These are phyloP conservation scores for Mareca penelope DNA, from an alignment of 2,797 vertebrate genomes.

Conservation along the genomic window DNA sequence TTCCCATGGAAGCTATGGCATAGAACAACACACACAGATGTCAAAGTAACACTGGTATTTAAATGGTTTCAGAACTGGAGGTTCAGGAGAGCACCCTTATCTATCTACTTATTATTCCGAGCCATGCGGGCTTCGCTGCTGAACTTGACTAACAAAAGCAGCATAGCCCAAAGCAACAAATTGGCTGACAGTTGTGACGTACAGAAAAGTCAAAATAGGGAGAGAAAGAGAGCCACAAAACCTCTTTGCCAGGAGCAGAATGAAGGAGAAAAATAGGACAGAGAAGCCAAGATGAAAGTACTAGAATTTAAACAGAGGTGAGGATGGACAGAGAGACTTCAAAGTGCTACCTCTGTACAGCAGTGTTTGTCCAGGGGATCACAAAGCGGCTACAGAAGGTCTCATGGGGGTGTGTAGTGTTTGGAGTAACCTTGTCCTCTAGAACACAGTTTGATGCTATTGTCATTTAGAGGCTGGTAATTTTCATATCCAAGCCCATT, in stretches of 20 bases:
- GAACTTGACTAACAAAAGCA: background rate
- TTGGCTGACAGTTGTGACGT: accelerated
- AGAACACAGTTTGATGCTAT: background rate
- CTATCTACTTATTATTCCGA: background rate
- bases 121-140: background rate
- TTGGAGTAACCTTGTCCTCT: background rate
- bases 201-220: background rate
- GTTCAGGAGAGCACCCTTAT: background rate
- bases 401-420: background rate
- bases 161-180: background rate
- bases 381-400: background rate
- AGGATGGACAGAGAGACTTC: background rate
- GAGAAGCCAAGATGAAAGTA: background rate
- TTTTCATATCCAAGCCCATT: background rate
- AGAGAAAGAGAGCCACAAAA: background rate
- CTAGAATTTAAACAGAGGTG: background rate
- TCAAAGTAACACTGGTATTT: background rate
- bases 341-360: background rate
- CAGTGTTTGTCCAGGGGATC: background rate
- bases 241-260: background rate
- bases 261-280: background rate
- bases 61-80: background rate
- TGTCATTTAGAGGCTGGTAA: background rate
- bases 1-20: background rate
- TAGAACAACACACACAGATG: background rate